Base-by-base conservation (phyloP, 2,888 invertebrate species). In the Scelioninae gen. 2 region DNA sequence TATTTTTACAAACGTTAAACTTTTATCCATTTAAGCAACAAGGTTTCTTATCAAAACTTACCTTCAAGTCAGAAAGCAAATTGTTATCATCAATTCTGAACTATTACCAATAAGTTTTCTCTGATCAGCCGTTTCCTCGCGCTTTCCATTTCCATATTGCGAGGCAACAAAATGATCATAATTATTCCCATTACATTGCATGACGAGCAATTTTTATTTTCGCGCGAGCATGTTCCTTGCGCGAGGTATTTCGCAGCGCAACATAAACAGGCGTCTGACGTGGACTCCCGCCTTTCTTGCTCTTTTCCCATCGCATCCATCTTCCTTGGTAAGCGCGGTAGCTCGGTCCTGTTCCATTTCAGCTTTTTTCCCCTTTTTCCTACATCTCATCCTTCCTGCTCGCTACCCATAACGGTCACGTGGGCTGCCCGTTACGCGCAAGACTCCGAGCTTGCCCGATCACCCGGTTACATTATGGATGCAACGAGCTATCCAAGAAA, bases 401-500 rank as follows among this genome's bases (percentile, higher is more conserved):
- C 68, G 65, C 25, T 25, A 18, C 60, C 60, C 55, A 64, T 72
- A 75, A 75, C 72, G 72, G 75, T 75, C 72, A 69, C 61, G 63
- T 65, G 71, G 68, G 58, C 60, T 71, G 50, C 50, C 75, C 73
- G 71, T 71, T 73, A 73, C 75, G 73, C 73, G 65, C 68, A 50
- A 52, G 70, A 58, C 65, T 70, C 53, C 6, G 41, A 71, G 76
- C 76, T 78, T 75, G 76, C 78, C 70, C 77, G 76, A 70, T 78
- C 63, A 64, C 60, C 61, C 57, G 61, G 52, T 67, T 74, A 50
- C 60, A 74, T 74, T 74, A 74, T 68, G 60, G 74, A 74, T 74
- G 70, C 70, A 61, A 74, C 39, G 64, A 73, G 64, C 57, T 64
- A 41, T 22, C 64, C 45, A 58, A 69, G 48, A 46, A 41, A 52